Conservation (phyloP, 2,797 vertebrate genomes). For the Okamejei kenojei region DNA sequence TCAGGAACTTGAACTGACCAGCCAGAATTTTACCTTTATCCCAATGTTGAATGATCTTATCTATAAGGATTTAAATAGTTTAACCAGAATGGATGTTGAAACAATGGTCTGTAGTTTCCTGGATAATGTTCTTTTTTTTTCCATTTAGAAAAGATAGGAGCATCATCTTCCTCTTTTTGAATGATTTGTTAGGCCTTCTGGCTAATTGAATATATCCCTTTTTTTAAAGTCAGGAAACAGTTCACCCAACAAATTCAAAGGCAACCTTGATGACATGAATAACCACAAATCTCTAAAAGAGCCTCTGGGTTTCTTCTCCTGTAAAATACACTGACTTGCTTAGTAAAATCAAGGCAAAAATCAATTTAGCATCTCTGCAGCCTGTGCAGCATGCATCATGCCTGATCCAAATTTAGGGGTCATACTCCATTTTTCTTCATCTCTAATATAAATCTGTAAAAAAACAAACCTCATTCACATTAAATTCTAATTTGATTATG, state of each 20-base stretch:
- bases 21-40: not conserved
- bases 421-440: not conserved
- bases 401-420: not conserved
- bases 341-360: not conserved
- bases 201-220: not conserved
- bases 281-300: not conserved
- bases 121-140: not conserved
- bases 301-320: not conserved
- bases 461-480: not conserved
- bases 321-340: not conserved
- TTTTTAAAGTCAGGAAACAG: not conserved
- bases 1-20: not conserved
- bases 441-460: not conserved
- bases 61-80: not conserved
- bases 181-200: not conserved
- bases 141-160: not conserved
- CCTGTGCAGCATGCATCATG: not conserved
- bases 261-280: not conserved
- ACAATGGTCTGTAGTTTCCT: not conserved
- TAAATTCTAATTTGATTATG: slow-evolving; percentile 2
- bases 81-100: not conserved
- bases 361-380: too few relatives aligned
- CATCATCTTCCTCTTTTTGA: not conserved
- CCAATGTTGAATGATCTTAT: not conserved
- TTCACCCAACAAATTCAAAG: not conserved